Conservation (phyloP, 2,797 vertebrate species). For the Poeciliopsis infans region DNA sequence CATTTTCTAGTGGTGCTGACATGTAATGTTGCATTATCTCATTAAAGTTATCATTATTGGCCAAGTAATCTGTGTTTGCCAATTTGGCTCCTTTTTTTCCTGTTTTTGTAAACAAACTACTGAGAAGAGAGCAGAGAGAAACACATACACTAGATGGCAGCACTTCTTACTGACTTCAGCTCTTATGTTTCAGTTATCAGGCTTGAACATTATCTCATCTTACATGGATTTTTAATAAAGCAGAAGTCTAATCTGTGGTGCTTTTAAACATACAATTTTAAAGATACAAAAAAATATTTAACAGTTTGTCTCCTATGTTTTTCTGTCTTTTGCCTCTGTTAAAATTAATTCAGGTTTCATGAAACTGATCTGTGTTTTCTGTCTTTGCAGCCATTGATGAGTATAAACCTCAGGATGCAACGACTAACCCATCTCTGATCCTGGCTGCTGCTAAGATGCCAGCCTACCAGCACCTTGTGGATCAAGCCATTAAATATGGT, state of each 20-base stretch:
- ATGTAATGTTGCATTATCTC: neutral
- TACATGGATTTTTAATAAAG: neutral
- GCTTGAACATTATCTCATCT: neutral
- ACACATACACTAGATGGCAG: slow-evolving; percentile 44
- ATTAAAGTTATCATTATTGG: neutral
- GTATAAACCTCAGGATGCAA: slow-evolving; percentile 97
- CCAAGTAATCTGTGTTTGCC: neutral
- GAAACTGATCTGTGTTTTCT: neutral
- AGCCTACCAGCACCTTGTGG: slow-evolving; percentile 87
- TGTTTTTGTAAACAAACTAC: neutral
- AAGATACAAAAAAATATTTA: neutral
- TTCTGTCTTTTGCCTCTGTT: neutral
- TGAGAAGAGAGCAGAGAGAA: neutral
- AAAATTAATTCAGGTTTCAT: neutral
- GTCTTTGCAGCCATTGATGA: slow-evolving; percentile 89
- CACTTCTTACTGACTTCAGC: slow-evolving; percentile 4
- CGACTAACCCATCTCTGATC: slow-evolving; percentile 97
- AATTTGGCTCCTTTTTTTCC: neutral
- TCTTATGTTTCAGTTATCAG: neutral
- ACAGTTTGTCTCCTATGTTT: neutral
- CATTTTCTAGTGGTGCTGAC: neutral
- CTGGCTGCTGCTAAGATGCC: slow-evolving; percentile 96
- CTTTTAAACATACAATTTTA: neutral
- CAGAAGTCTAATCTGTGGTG: neutral
- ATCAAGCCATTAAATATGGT: slow-evolving; percentile 90